A percentile compares a stretch with the other conserved stretches of the same genome.
Conservation (phyloP, 1,140 invertebrate genomes). For the Carcinoscorpius rotundicauda region DNA sequence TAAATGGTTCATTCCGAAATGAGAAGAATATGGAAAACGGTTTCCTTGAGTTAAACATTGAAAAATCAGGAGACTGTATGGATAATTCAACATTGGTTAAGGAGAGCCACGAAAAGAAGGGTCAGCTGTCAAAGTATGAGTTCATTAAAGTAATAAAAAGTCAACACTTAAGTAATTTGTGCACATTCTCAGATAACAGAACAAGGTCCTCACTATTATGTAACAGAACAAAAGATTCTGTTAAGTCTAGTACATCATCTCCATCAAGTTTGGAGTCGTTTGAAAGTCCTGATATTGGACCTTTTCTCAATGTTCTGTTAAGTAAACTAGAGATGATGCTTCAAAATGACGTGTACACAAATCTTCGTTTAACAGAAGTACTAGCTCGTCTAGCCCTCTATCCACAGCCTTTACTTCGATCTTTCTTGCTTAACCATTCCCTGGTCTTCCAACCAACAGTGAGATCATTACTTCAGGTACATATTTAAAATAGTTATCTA, state of each 20-base stretch:
- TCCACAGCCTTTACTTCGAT: constrained; percentile 71
- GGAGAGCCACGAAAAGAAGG: no score
- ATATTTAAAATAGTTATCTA: background rate
- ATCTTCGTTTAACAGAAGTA: constrained; percentile 76
- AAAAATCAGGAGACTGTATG: no score
- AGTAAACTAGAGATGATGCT: constrained; percentile 74
- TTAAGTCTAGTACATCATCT: background rate
- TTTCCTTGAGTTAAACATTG: no score
- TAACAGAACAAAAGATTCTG: constrained; percentile 1
- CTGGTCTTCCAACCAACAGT: constrained; percentile 79
- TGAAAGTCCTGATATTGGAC: constrained; percentile 40
- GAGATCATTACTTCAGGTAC: constrained; percentile 49
- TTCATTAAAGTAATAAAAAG: no score
- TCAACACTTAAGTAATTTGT: no score
- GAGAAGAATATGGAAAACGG: no score
- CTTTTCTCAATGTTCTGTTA: constrained; percentile 69
- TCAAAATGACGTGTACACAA: constrained; percentile 69
- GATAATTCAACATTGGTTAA: no score
- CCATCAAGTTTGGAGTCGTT: constrained; percentile 23
- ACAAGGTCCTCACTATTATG: background rate
- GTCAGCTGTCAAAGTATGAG: no score
- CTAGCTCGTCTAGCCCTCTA: constrained; percentile 77
- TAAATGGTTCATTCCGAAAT: no score
- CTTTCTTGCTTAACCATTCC: constrained; percentile 73
- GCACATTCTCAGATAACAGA: background rate